Evolutionary conservation across 2,888 invertebrate genomes (phyloP), one percentile per base, ranked within the genome.

Genomic region (Scaptomyza polygonia): DNA sequence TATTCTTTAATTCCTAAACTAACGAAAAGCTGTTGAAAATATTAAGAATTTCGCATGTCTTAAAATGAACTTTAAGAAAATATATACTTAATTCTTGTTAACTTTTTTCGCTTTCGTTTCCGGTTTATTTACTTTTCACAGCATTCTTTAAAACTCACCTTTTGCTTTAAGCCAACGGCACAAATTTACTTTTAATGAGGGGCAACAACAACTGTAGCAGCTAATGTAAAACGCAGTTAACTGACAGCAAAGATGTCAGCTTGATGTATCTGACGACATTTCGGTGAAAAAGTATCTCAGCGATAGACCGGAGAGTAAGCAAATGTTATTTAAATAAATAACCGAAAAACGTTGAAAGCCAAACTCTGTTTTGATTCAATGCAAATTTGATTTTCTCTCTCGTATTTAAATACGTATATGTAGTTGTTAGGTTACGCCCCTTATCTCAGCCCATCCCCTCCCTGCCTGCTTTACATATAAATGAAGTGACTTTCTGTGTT

Each of bases 161-260:
- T 67, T 65, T 77, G 68, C 79, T 79, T 84, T 78, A 72, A 76
- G 83, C 74, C 74, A 68, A 54, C 62, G 58, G 52, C 70, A 67
- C 48, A 77, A 83, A 84, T 81, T 69, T 72, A 68, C 62, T 71
- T 77, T 75, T 77, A 82, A 84, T 84, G 72, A 79, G 81, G 66
- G 29, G 45, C 47, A 39, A 51, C 12, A n/a, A 14, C 34, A 30
- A 11, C 30, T 42, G 21, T n/a, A 43, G 56, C 16, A 40, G 73
- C 74, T 43, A 59, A 70, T 73, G 77, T 59, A 73, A 66, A 70
- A 62, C 77, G 66, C 70, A 62, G 77, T 67, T 71, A 66, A 62
- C 75, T 79, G 82, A 74, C 77, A 73, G 77, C 47, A 16, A 47
- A 36, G 25, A 49, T 25, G 27, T 36, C 36, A 56, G 53, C 58